Base-by-base conservation (phyloP, 1,140 invertebrate genomes). In the Mercenaria mercenaria region DNA sequence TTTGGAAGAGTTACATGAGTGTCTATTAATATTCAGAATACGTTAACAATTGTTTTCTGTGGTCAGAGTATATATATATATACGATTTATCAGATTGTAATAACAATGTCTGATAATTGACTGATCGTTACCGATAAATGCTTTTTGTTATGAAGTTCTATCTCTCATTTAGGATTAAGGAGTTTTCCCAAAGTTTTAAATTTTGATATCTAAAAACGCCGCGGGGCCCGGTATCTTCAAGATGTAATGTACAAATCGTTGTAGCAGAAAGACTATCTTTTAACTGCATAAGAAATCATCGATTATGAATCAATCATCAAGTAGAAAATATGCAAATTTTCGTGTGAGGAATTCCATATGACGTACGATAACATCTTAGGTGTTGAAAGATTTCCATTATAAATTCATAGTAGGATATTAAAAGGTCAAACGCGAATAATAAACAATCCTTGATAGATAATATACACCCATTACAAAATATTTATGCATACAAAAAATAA, bases 301-400 rank as follows among this genome's bases (percentile, higher is more conserved):
- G 76, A 79, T 79, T 37, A 79, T 79, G 41, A 56, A 79, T 79
- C 47, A 50, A 79, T 79, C 76, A 52, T 52, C 26, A 6, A 13
- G n/a, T 47, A n/a, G 6, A 69, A 80, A 6, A 67, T 83, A 83
- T 83, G 81, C 81, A 83, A 69, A 83, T 69, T 83, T 69, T 47
- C 23, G 59, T 32, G 81, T 47, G 59, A 59, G 29, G 81, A 69
- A 69, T 69, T 69, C 56, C 32, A 43, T 41, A 10, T 52, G 61
- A 76, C 29, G 85, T 23, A 18, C n/a, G 85, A 87, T 87, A 50
- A 23, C 29, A 87, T 87, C 85, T 15, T 29, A 87, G 85, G 85
- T 87, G 85, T 87, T 87, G 85, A 87, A 64, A 61, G 64, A 61
- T 29, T 20, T 32, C 18, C 32, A 87, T 87, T 87, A 77, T 87